Base-by-base conservation (phyloP, 2,113 vertebrate species). In the Chloropsis cyanopogon region DNA sequence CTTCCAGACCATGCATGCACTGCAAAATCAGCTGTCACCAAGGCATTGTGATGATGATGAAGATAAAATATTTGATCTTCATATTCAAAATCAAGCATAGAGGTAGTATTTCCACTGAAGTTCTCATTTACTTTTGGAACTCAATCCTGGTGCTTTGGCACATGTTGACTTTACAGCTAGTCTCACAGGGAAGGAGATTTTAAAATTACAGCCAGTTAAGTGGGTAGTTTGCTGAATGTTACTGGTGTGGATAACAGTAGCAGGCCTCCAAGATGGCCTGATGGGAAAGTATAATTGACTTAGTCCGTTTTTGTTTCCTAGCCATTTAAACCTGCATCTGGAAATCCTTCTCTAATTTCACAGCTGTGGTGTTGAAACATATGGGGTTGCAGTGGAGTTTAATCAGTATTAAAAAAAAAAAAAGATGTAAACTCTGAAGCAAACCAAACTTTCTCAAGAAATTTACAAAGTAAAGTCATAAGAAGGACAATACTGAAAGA, bases 111-210 rank as follows among this genome's bases (percentile, higher is more conserved):
- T 76, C 76, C 29, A 57, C 37, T 24, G 65, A 93, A 50, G 71
- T 90, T 97, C 93, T 95, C 65, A 23, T 73, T 68, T 81, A 65
- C 59, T 91, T 96, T 88, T 96, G 92, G 91, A 97, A 94, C 75
- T 92, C 93, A 92, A 60, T 77, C 88, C 91, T 50, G 50, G 87
- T 94, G 81, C 82, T 95, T 95, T 97, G 97, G 97, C 86, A 92
- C 93, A 94, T 52, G 73, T 97, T 97, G 95, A 93, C 97, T 97
- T 98, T 97, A 97, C 89, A 95, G 85, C 79, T 56, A 82, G 95
- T 96, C 97, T 97, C 96, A 80, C 16, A 91, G 94, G 96, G 93
- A 95, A 95, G 95, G 95, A 90, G 91, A 96, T 97, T 98, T 97
- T 91, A 82, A 96, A 97, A 95, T 97, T 97, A 95, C n/a, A 97